phyloP scores from a whole-genome alignment of 2,113 vertebrate genomes.

The Myocastor coypus region DNA sequence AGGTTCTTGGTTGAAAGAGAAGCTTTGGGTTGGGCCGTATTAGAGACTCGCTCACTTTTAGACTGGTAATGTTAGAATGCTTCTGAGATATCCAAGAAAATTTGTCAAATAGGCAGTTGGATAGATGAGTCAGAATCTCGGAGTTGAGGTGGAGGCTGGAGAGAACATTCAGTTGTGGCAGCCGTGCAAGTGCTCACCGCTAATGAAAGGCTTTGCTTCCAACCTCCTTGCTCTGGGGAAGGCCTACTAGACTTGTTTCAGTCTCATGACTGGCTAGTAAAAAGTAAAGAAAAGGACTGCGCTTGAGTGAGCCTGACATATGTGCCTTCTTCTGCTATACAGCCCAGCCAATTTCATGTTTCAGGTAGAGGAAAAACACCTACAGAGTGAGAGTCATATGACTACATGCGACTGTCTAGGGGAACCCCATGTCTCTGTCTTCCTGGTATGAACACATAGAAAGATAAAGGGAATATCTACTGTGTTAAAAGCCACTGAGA shows the following conservation, averaged over 20 bases:
- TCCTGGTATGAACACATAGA: background rate
- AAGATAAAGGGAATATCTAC: background rate
- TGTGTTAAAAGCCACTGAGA: background rate
- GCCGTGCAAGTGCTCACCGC: slow-evolving; percentile 3
- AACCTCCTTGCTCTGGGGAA: background rate
- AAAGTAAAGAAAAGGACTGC: slow-evolving; percentile 8
- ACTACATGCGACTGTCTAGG: background rate
- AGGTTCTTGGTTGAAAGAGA: background rate
- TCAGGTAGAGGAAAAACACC: background rate
- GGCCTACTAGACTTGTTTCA: background rate
- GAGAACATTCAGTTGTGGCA: slow-evolving; percentile 46
- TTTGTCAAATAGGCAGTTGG: slow-evolving; percentile 43
- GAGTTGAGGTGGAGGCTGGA: slow-evolving; percentile 59
- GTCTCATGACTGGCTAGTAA: background rate
- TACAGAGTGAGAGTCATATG: background rate
- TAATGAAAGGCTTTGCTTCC: background rate
- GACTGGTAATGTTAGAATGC: slow-evolving; percentile 33
- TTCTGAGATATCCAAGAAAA: slow-evolving; percentile 6
- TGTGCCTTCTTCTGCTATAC: background rate
- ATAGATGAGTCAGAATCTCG: slow-evolving; percentile 66
- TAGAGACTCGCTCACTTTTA: background rate
- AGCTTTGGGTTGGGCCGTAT: background rate
- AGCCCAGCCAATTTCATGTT: background rate
- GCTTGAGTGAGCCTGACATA: background rate
- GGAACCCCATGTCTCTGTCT: background rate